These are phyloP conservation scores for Cavia porcellus DNA, from an alignment of 2,113 vertebrate genomes.

Conservation along the genomic window DNA sequence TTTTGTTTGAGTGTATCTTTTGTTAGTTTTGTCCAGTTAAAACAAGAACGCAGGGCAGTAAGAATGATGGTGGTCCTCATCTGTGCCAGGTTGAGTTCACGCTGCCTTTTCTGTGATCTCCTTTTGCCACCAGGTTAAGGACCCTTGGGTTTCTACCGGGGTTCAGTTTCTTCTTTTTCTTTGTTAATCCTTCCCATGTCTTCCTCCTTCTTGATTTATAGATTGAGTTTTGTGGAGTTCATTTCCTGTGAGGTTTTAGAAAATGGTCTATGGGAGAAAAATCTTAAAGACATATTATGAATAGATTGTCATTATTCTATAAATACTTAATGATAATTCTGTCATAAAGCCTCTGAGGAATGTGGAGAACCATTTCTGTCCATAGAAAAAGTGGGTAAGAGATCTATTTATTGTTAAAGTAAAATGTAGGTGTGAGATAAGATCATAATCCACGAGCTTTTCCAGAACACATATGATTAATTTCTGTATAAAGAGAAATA, in stretches of 20 bases:
- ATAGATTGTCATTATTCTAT: background rate
- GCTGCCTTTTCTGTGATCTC: background rate
- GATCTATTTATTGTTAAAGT: background rate
- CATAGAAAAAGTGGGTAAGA: background rate
- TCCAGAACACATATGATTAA: background rate
- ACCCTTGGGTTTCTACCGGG: background rate
- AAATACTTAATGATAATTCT: background rate
- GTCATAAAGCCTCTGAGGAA: background rate
- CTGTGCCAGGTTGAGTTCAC: background rate
- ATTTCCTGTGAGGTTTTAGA: background rate
- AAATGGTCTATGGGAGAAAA: background rate
- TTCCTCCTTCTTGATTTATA: background rate
- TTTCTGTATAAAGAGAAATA: background rate
- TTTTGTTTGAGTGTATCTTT: background rate
- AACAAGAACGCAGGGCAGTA: background rate
- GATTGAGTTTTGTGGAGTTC: background rate
- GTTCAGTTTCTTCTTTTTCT: background rate
- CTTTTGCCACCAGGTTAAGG: background rate
- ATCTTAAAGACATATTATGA: background rate
- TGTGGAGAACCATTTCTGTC: background rate
- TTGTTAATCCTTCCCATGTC: background rate
- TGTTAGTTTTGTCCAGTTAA: constrained; percentile 4
- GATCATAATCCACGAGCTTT: constrained; percentile 37
- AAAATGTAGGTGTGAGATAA: background rate
- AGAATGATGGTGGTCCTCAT: background rate